Evolutionary conservation across 2,113 vertebrate genomes (phyloP).

Genomic region (Pardalotus punctatus): DNA sequence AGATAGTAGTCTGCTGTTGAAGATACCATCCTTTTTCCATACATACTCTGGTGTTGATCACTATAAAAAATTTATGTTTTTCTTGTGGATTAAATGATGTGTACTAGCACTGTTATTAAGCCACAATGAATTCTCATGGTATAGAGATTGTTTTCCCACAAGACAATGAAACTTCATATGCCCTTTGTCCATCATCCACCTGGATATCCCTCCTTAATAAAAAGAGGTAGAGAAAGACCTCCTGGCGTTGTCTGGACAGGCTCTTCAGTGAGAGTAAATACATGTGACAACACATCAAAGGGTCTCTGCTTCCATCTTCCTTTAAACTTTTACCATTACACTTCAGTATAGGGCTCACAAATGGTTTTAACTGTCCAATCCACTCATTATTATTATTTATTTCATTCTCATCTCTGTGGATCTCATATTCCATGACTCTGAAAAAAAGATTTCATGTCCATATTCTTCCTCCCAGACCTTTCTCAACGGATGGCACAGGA

Average conservation of each 20-base stretch:
- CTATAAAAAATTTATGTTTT: neutral
- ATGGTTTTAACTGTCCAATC: neutral
- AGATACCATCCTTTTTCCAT: neutral
- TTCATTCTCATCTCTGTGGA: neutral
- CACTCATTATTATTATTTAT: neutral
- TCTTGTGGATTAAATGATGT: neutral
- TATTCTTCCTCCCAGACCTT: neutral
- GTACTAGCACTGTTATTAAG: neutral
- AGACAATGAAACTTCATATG: neutral
- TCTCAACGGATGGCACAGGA: neutral
- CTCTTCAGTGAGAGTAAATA: neutral
- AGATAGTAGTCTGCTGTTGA: neutral
- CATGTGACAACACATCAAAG: neutral
- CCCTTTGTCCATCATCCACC: neutral
- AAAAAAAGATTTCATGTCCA: neutral
- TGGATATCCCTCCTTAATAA: neutral
- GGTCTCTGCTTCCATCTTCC: neutral
- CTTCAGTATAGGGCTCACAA: neutral
- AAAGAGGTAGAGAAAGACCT: neutral
- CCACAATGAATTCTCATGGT: neutral
- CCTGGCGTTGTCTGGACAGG: rapidly evolving
- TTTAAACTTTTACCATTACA: neutral
- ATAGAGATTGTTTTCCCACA: neutral
- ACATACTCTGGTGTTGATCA: neutral
- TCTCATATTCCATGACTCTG: neutral